phyloP scores from a whole-genome alignment of 2,113 vertebrate genomes.

The Chionis minor region DNA sequence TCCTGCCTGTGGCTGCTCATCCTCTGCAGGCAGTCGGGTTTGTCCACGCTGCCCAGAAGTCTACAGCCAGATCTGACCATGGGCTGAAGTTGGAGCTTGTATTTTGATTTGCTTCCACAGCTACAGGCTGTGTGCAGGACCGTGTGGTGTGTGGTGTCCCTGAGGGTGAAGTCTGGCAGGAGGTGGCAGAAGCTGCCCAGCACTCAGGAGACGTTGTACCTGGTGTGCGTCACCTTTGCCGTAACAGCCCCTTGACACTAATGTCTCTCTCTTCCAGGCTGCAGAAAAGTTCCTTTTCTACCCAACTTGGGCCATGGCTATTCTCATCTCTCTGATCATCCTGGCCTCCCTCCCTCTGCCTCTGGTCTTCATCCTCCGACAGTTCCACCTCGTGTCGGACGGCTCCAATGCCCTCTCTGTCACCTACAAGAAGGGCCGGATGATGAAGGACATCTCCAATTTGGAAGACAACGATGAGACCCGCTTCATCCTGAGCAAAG shows the following conservation, averaged over 20 bases:
- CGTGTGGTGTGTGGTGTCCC: fast-evolving
- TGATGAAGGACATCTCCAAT: conserved; percentile 99
- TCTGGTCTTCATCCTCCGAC: conserved; percentile 86
- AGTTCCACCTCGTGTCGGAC: conserved; percentile 90
- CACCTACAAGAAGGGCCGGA: conserved; percentile 93
- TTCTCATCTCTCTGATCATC: conserved; percentile 89
- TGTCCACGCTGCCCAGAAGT: not conserved
- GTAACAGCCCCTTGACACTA: fast-evolving
- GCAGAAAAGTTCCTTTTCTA: conserved; percentile 89
- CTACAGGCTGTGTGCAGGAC: not conserved
- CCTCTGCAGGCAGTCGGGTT: not conserved
- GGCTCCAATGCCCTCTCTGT: conserved; percentile 96
- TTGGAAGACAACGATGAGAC: conserved; percentile 95
- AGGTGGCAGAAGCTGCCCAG: not conserved
- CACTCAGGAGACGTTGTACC: fast-evolving
- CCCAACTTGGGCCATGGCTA: conserved; percentile 89
- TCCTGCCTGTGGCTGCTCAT: not conserved
- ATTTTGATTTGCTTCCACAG: not conserved
- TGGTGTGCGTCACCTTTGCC: not conserved
- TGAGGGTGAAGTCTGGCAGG: not conserved
- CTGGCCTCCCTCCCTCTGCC: conserved; percentile 91
- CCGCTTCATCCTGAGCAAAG: conserved; percentile 95
- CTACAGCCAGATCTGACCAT: not conserved
- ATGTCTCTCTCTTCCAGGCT: conserved; percentile 74
- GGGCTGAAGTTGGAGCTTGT: not conserved